Evolutionary conservation across 2,797 vertebrate genomes (phyloP).

Genomic region (Salmo trutta): DNA sequence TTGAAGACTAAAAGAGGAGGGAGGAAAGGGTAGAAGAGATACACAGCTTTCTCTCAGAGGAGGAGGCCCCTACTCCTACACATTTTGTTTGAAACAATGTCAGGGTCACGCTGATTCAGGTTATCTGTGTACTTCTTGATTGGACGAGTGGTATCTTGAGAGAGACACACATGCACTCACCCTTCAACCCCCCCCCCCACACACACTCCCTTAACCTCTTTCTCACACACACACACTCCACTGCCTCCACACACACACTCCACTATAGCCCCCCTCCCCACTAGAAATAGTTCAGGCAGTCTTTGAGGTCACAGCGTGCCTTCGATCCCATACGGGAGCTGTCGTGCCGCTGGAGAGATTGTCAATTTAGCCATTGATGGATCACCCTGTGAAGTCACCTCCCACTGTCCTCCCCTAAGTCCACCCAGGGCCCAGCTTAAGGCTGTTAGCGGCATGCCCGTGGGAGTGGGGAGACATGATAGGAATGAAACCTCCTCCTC

Average conservation of each 20-base stretch:
- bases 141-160: background rate
- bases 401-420: slow-evolving; percentile 31
- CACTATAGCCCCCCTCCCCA: slow-evolving; percentile 13
- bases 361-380: slow-evolving; percentile 50
- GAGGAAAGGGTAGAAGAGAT: slow-evolving; percentile 43
- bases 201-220: background rate
- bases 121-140: background rate
- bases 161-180: slow-evolving; percentile 7
- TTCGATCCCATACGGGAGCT: slow-evolving; percentile 46
- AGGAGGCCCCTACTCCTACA: background rate
- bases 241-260: background rate
- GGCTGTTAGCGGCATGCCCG: background rate
- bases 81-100: slow-evolving; percentile 52
- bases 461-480: slow-evolving; percentile 3
- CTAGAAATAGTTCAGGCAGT: background rate
- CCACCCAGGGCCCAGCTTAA: slow-evolving; percentile 25
- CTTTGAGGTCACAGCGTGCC: slow-evolving; percentile 40
- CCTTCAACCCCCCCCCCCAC: background rate
- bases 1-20: slow-evolving; percentile 64
- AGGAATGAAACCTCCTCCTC: background rate
- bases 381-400: slow-evolving; percentile 32
- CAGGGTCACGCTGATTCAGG: slow-evolving; percentile 50
- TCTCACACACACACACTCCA: background rate
- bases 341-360: slow-evolving; percentile 45
- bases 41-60: slow-evolving; percentile 44